Evolutionary conservation across 2,888 invertebrate genomes (phyloP).

Genomic region (Conops quadrifasciatus): DNA sequence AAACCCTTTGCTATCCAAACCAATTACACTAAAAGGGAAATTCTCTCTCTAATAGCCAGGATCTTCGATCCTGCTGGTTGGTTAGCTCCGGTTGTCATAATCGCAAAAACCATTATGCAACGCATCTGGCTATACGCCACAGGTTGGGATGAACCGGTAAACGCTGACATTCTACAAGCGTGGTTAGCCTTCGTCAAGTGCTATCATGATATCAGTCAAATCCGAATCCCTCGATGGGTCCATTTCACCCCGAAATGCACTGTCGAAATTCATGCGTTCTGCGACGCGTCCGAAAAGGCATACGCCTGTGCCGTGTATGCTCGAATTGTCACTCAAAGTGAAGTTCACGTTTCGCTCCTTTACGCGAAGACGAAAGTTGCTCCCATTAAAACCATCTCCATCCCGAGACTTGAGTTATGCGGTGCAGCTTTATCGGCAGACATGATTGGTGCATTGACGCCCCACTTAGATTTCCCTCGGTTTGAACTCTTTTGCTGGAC

Average conservation of each 20-base stretch:
- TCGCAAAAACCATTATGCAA: conserved; percentile 42
- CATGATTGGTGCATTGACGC: too few species aligned
- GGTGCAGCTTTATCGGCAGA: too few species aligned
- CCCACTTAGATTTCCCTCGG: too few species aligned
- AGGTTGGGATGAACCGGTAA: conserved; percentile 34
- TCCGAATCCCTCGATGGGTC: not conserved
- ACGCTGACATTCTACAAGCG: conserved; percentile 4
- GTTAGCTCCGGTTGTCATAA: conserved; percentile 38
- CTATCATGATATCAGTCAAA: not conserved
- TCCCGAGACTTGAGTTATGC: too few species aligned
- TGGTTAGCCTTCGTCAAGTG: not conserved
- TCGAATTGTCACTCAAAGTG: too few species aligned
- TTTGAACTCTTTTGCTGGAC: too few species aligned
- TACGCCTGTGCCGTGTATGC: too few species aligned
- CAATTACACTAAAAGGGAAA: conserved; percentile 36
- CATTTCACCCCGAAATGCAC: not conserved
- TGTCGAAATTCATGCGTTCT: not conserved
- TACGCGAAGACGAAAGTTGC: too few species aligned
- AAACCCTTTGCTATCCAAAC: not conserved
- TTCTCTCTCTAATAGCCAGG: conserved; percentile 40
- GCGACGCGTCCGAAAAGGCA: too few species aligned
- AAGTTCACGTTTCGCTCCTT: too few species aligned
- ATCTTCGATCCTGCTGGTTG: conserved; percentile 42
- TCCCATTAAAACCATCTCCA: too few species aligned
- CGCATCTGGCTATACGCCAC: conserved; percentile 38